Evolutionary conservation across 2,888 invertebrate species (phyloP), one percentile per base, ranked within the genome.

Genomic region (Cheilosia urbana): DNA sequence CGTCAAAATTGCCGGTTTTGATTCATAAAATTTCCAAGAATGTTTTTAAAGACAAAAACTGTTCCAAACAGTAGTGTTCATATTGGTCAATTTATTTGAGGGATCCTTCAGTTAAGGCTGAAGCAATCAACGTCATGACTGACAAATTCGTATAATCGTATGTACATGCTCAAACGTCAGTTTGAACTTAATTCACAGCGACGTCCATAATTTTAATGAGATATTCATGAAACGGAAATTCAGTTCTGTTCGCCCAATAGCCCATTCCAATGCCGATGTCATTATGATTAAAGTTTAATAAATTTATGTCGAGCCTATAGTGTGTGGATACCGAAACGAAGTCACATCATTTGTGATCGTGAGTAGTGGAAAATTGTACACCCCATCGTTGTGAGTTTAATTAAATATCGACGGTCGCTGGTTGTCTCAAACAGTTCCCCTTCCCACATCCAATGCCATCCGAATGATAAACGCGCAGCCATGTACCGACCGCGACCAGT

Each of bases 151-250:
- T 9, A 30, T 30, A 27, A 27, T 27, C 27, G 7, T 30, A 30
- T 30, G 7, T 27, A n/a, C n/a, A n/a, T n/a, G n/a, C n/a, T 27
- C 27, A 11, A 51, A 6, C 13, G 24, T 51, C 51, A 51, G 24
- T 24, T 13, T 4, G 21, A 24, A 13, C 15, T 17, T 51, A 21
- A 13, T 51, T 49, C 21, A 15, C 27, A 19, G 7, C 15, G 9
- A 17, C 7, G 42, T 53, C 19, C 42, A 21, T 45, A 24, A 69
- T 13, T 24, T 55, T 68, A 58, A 69, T 81, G 69, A 63, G 53
- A 69, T 49, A 63, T 81, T 75, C 49, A 69, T 75, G 42, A 13
- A 63, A 37, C 68, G 69, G 27, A 69, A 81, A 69, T 69, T 11
- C 42, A 47, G 47, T 57, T 51, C 27, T 24, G 24, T 34, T 17